Evolutionary conservation across 2,888 invertebrate species (phyloP).

Genomic region (Daptonema setosum): DNA sequence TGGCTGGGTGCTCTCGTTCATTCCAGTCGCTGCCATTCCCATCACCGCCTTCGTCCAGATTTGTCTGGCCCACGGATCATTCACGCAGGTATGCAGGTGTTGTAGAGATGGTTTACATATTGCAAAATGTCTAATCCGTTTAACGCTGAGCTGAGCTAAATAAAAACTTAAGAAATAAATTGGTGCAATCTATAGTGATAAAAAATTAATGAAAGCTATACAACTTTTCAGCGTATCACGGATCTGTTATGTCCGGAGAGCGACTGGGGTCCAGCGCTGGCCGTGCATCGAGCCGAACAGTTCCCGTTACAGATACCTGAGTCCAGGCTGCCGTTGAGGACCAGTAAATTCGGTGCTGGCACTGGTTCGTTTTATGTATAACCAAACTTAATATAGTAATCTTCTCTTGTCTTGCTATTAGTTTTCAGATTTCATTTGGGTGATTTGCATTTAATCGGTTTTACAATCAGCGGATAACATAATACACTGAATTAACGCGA

Average conservation of each 20-base stretch:
- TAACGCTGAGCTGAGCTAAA: no score
- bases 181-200: no score
- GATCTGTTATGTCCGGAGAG: constrained; percentile 21
- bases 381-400: background rate
- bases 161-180: no score
- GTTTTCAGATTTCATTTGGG: background rate
- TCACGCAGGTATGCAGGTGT: constrained; percentile 16
- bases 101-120: background rate
- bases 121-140: background rate
- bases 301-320: constrained; percentile 27
- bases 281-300: constrained; percentile 22
- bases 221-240: constrained; percentile 18
- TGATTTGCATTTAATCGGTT: background rate
- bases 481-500: no score
- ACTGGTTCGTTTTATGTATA: background rate
- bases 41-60: constrained; percentile 38
- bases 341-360: background rate
- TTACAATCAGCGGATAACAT: background rate
- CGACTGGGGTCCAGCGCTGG: constrained; percentile 28
- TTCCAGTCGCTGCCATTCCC: constrained; percentile 48
- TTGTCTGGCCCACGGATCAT: constrained; percentile 18
- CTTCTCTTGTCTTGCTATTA: background rate
- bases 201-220: no score
- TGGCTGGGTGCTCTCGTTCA: constrained; percentile 48
- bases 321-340: constrained; percentile 16